Conservation (phyloP, 1,140 invertebrate genomes). For the Ptiloglossa arizonensis region DNA sequence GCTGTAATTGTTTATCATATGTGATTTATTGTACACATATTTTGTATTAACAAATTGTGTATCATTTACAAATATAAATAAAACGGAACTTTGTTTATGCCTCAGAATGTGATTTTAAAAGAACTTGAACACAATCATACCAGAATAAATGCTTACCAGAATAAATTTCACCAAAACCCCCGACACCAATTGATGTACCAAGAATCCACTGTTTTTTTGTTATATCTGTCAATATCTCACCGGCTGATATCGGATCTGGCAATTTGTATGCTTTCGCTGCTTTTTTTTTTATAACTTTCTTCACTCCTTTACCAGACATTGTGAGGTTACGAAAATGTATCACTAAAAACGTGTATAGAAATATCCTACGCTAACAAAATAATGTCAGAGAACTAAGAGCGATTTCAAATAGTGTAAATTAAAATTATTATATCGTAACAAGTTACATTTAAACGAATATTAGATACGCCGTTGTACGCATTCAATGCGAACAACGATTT, state of each 20-base stretch:
- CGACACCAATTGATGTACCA: conserved; percentile 92
- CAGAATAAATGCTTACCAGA: conserved; percentile 81
- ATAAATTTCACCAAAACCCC: conserved; percentile 97
- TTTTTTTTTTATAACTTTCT: conserved; percentile 82
- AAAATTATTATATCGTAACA: background rate
- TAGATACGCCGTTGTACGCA: background rate
- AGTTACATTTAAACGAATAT: conserved; percentile 20
- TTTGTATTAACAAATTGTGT: background rate
- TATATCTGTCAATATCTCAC: conserved; percentile 89
- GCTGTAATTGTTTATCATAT: conserved; percentile 74
- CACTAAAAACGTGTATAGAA: background rate
- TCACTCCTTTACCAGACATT: conserved; percentile 72
- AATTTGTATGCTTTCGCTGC: conserved; percentile 87
- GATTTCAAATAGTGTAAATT: background rate
- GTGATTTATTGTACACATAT: background rate
- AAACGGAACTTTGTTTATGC: background rate
- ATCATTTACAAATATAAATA: too few species aligned
- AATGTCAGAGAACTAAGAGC: background rate
- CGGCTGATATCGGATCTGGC: conserved; percentile 88
- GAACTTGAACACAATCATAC: conserved; percentile 1
- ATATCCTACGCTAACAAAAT: too few species aligned
- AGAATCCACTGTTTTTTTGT: conserved; percentile 91
- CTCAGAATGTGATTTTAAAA: conserved; percentile 25
- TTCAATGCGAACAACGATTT: background rate
- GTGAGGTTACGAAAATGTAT: conserved; percentile 53